A percentile compares a stretch with the other conserved stretches of the same genome.
phyloP scores from a whole-genome alignment of 1,140 invertebrate genomes.

The Nephila pilipes region DNA sequence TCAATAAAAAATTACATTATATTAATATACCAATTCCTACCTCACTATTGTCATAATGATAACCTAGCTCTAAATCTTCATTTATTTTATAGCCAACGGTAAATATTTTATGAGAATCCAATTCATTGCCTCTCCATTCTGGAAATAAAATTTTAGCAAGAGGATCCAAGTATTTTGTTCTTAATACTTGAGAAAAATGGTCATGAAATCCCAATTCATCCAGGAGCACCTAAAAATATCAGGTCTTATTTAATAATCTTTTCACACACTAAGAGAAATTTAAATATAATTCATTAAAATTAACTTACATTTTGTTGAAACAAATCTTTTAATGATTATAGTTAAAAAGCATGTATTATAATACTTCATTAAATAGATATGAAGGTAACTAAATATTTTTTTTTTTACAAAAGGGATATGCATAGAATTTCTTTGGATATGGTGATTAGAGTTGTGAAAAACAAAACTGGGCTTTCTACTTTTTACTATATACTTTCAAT shows the following conservation, averaged over 20 bases:
- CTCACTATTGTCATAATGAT: constrained; percentile 83
- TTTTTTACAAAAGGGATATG: no score
- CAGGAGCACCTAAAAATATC: constrained; percentile 80
- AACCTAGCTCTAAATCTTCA: constrained; percentile 81
- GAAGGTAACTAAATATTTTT: no score
- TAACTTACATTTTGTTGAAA: no score
- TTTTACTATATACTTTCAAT: no score
- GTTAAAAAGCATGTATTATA: no score
- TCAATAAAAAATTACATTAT: no score
- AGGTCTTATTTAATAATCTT: not conserved
- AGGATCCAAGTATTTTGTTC: constrained; percentile 80
- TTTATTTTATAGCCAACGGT: constrained; percentile 81
- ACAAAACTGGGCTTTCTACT: no score
- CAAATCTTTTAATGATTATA: no score
- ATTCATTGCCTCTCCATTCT: constrained; percentile 79
- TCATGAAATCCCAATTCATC: constrained; percentile 82
- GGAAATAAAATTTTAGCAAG: constrained; percentile 81
- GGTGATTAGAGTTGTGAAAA: no score
- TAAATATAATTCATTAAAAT: no score
- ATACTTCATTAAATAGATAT: no score
- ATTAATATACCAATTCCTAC: constrained; percentile 61
- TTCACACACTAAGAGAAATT: not conserved
- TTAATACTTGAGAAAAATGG: constrained; percentile 80
- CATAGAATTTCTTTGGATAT: no score
- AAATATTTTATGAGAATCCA: constrained; percentile 83